phyloP scores from a whole-genome alignment of 2,797 vertebrate species.

The Scarus forsteni region DNA sequence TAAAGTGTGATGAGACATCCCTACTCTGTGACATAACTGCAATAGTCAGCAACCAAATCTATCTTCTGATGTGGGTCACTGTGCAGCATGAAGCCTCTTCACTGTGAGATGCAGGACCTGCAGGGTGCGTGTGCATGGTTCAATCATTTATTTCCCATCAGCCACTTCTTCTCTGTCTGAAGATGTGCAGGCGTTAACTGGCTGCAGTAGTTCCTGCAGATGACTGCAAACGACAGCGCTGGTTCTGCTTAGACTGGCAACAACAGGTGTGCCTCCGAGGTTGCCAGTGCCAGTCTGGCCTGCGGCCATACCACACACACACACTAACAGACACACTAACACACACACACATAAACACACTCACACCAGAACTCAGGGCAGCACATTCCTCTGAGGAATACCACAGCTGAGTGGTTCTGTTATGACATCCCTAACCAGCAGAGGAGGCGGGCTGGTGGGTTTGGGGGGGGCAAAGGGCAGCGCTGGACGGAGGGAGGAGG shows the following conservation, averaged over 20 bases:
- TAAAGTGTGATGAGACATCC: no score
- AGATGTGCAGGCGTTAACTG: neutral
- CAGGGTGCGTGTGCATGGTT: no score
- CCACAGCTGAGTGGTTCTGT: conserved; percentile 43
- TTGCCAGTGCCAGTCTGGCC: conserved; percentile 42
- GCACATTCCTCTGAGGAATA: conserved; percentile 54
- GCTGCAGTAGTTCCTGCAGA: conserved; percentile 27
- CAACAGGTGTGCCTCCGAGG: conserved; percentile 70
- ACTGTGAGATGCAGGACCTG: no score
- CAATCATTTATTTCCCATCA: neutral
- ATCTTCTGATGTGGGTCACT: no score
- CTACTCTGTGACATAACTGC: no score
- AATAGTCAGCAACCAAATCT: no score
- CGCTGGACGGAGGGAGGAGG: conserved; percentile 4
- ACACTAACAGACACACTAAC: conserved; percentile 23
- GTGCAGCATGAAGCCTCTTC: no score
- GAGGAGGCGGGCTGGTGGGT: conserved; percentile 37
- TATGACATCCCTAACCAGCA: conserved; percentile 58
- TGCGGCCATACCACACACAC: conserved; percentile 21
- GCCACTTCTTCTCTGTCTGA: neutral
- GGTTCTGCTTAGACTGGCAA: conserved; percentile 64
- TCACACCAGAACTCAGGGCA: conserved; percentile 36
- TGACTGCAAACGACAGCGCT: conserved; percentile 25
- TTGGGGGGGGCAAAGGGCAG: conserved; percentile 27
- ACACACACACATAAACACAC: conserved; percentile 20